These are phyloP conservation scores for Lates calcarifer DNA, from an alignment of 2,113 vertebrate species.

Conservation along the genomic window DNA sequence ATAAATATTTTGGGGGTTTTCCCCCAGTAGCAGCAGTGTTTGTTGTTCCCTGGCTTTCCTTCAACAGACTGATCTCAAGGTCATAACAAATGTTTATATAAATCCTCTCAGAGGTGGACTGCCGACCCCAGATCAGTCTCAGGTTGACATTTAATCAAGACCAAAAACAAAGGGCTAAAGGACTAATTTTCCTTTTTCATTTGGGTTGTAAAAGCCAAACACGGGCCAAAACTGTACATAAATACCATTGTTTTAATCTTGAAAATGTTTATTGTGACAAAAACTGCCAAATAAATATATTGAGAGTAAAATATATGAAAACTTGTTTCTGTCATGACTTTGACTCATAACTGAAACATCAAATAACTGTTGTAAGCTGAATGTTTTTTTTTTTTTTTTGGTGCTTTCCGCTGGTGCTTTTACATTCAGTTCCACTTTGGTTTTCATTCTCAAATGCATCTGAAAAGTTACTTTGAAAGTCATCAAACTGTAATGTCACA, in stretches of 20 bases:
- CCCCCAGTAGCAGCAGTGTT: not conserved
- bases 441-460: no score
- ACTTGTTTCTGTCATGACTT: not conserved
- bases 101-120: not conserved
- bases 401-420: not conserved
- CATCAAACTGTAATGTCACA: no score
- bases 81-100: not conserved
- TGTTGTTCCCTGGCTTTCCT: not conserved
- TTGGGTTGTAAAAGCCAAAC: not conserved
- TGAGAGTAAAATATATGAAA: not conserved
- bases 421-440: no score
- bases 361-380: not conserved
- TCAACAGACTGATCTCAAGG: no score
- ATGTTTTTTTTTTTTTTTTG: no score
- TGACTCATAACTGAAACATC: not conserved
- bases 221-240: slow-evolving; percentile 11
- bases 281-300: slow-evolving; percentile 9
- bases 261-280: not conserved
- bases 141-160: not conserved
- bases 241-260: not conserved
- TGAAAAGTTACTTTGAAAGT: no score
- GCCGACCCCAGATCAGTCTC: not conserved
- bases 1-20: not conserved
- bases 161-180: not conserved
- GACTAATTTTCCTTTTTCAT: not conserved